Percentiles rank a stretch among this genome's conserved stretches.
phyloP scores from a whole-genome alignment of 92 coral and sea anemone species.

The Ricordea florida region DNA sequence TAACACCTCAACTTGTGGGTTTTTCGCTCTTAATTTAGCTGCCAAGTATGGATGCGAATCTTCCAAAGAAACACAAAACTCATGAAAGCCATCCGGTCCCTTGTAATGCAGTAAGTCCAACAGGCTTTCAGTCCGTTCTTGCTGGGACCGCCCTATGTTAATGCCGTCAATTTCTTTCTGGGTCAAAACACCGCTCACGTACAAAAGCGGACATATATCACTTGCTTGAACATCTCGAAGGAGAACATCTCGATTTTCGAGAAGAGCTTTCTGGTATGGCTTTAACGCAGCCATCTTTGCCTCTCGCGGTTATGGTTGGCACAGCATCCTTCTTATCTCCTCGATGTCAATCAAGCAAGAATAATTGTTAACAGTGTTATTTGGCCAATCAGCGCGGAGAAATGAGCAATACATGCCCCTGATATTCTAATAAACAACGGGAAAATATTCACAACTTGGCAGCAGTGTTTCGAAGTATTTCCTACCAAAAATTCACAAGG shows the following conservation, averaged over 20 bases:
- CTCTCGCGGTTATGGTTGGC: not conserved
- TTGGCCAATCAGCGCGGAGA: constrained; percentile 67
- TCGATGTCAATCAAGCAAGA: constrained; percentile 79
- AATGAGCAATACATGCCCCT: constrained; percentile 35
- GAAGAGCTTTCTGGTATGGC: constrained; percentile 76
- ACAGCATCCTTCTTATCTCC: constrained; percentile 59
- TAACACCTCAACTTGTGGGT: constrained; percentile 62
- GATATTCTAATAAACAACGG: not conserved
- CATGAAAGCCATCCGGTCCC: constrained; percentile 81
- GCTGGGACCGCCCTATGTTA: constrained; percentile 71
- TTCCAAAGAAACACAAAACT: constrained; percentile 75
- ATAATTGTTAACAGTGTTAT: constrained; percentile 31
- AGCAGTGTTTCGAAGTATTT: not conserved
- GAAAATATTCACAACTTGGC: constrained; percentile 25
- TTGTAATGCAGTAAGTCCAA: constrained; percentile 87
- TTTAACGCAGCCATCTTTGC: constrained; percentile 83
- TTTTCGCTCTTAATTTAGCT: constrained; percentile 55
- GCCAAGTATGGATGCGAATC: constrained; percentile 80
- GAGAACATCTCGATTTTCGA: constrained; percentile 76
- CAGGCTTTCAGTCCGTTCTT: constrained; percentile 77
- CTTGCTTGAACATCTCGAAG: constrained; percentile 73
- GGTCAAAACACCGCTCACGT: constrained; percentile 60
- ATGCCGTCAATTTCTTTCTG: constrained; percentile 78
- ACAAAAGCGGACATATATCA: constrained; percentile 70
- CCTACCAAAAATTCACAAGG: constrained; percentile 7